Evolutionary conservation across 2,113 vertebrate species (phyloP).

Genomic region (Prochilodus magdalenae): DNA sequence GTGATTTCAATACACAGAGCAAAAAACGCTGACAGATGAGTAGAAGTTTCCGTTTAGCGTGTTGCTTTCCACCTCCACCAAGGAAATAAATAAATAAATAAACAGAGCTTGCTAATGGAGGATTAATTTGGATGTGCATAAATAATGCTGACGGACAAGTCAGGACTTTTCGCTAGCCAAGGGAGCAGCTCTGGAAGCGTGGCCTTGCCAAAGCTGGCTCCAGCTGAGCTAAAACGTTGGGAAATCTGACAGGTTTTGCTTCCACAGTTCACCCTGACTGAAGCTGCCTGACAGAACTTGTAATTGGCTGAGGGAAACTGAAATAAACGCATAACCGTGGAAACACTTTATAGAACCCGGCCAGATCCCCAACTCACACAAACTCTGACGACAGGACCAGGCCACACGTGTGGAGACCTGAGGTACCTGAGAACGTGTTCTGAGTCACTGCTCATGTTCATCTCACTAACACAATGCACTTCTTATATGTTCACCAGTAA

Average conservation of each 20-base stretch:
- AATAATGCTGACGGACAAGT: conserved; percentile 21
- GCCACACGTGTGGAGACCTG: neutral
- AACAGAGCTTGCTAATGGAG: conserved; percentile 9
- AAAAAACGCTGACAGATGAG: conserved; percentile 34
- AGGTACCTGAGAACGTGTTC: neutral
- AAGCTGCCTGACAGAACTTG: conserved; percentile 27
- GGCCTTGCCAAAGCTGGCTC: neutral
- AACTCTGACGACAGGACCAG: neutral
- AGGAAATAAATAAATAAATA: neutral
- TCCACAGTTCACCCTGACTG: conserved; percentile 27
- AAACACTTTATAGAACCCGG: neutral
- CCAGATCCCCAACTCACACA: neutral
- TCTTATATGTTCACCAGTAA: no score
- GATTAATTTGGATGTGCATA: conserved; percentile 25
- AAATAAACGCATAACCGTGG: neutral
- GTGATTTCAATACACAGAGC: conserved; percentile 14
- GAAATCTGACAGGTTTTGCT: conserved; percentile 4
- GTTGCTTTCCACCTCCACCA: neutral
- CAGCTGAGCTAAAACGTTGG: neutral
- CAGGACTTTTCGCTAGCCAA: neutral
- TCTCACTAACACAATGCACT: no score
- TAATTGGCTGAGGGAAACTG: neutral
- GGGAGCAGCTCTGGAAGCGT: neutral
- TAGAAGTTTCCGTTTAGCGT: neutral
- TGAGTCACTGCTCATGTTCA: no score